phyloP scores from a whole-genome alignment of 2,797 vertebrate species.

The Propithecus perrieri region DNA sequence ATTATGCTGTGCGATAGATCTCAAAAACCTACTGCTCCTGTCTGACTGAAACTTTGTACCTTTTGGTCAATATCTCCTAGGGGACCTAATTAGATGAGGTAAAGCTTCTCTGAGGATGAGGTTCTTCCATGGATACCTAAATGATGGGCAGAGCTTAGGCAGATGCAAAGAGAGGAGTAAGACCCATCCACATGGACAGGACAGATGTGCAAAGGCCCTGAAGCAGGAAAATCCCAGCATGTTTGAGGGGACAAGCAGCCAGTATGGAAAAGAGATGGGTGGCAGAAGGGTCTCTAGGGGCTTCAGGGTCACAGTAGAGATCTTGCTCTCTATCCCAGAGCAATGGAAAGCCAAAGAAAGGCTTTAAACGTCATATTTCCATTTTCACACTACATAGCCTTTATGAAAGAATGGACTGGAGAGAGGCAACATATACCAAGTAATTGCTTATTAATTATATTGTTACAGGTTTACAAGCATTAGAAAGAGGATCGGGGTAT shows the following conservation, averaged over 20 bases:
- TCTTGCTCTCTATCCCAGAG: not conserved
- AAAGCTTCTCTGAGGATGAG: not conserved
- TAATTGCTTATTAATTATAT: not conserved
- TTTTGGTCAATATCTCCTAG: not conserved
- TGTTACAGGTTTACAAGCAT: not conserved
- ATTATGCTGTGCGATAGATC: not conserved
- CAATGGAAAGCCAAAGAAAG: conserved; percentile 8
- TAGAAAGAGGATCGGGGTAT: not conserved
- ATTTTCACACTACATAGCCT: not conserved
- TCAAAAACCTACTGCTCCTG: not conserved
- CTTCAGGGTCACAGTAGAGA: not conserved
- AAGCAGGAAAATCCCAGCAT: not conserved
- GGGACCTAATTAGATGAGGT: not conserved
- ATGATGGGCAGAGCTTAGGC: not conserved
- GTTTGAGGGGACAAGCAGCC: not conserved
- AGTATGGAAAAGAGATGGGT: not conserved
- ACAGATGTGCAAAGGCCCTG: not conserved
- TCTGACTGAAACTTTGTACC: not conserved
- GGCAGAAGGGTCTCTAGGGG: not conserved
- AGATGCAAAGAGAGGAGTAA: not conserved
- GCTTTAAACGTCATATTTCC: not conserved
- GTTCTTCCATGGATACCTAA: not conserved
- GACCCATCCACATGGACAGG: not conserved
- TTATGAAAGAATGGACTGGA: conserved; percentile 10
- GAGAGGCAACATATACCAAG: not conserved